These are phyloP conservation scores for Drosophila leonis DNA, from an alignment of 2,888 invertebrate species.

Conservation along the genomic window DNA sequence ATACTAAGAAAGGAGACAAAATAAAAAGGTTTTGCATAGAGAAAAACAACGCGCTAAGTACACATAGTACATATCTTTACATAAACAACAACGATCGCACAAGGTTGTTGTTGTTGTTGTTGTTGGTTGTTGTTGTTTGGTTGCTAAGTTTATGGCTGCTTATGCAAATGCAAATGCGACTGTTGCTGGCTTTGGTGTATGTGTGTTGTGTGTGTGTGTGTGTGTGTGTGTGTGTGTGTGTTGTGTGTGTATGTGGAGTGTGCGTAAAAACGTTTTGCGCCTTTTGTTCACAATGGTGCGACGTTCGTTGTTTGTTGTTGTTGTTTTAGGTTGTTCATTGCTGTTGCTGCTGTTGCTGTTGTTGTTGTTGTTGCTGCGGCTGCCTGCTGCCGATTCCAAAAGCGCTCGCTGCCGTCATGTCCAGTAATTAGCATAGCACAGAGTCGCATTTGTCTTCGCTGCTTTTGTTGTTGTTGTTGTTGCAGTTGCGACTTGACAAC, in stretches of 20 bases:
- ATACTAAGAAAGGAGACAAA: constrained; percentile 33
- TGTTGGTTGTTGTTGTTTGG: constrained; percentile 13
- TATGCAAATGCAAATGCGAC: constrained; percentile 75
- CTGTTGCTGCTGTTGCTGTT: constrained; percentile 12
- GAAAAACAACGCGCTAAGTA: constrained; percentile 43
- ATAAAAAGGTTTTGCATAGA: constrained; percentile 40
- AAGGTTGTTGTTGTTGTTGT: constrained; percentile 21
- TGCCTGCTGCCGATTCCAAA: constrained; percentile 58
- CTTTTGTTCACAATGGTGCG: constrained; percentile 77
- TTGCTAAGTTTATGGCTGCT: constrained; percentile 72
- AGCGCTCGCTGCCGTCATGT: constrained; percentile 72
- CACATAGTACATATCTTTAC: constrained; percentile 31
- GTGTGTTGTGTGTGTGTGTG: constrained; percentile 15
- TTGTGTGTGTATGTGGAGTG: constrained; percentile 46
- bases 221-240: not conserved
- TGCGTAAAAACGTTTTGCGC: constrained; percentile 77
- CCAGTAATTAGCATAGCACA: constrained; percentile 81
- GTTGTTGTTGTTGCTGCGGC: constrained; percentile 11
- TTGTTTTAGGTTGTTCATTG: constrained; percentile 6
- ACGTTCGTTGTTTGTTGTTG: constrained; percentile 24
- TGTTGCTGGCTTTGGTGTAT: constrained; percentile 21
- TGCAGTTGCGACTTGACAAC: constrained; percentile 55
- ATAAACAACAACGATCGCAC: constrained; percentile 45
- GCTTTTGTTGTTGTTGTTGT: constrained; percentile 13
- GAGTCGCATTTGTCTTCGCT: constrained; percentile 59